These are phyloP conservation scores for Bos indicus DNA, from an alignment of 2,113 vertebrate species.

Conservation along the genomic window DNA sequence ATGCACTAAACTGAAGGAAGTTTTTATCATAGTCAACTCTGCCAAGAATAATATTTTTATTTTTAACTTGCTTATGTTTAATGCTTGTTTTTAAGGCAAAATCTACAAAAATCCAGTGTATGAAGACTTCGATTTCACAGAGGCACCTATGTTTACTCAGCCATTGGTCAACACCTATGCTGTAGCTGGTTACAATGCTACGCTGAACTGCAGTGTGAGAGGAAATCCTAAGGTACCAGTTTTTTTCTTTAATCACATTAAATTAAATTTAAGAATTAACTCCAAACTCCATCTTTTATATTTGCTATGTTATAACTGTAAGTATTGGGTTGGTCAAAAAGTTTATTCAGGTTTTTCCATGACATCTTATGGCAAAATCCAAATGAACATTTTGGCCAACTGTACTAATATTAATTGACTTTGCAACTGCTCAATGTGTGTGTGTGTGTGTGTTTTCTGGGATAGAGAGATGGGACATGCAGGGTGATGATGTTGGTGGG, in stretches of 20 bases:
- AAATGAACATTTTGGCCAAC: not conserved
- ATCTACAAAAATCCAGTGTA: conserved; percentile 92
- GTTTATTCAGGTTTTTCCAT: not conserved
- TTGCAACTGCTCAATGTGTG: not conserved
- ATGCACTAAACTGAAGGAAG: not conserved
- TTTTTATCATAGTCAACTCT: not conserved
- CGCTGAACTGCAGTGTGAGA: conserved; percentile 95
- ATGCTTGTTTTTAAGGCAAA: conserved; percentile 80
- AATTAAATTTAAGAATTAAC: not conserved
- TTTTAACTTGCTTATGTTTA: not conserved
- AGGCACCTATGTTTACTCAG: conserved; percentile 93
- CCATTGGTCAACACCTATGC: conserved; percentile 93
- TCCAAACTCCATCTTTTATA: not conserved
- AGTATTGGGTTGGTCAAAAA: not conserved
- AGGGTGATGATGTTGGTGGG: not conserved
- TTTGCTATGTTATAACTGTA: not conserved
- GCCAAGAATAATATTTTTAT: not conserved
- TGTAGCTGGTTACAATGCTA: conserved; percentile 93
- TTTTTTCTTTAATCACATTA: not conserved
- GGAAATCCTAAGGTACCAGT: conserved; percentile 94
- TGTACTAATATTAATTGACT: not conserved
- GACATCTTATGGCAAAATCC: not conserved
- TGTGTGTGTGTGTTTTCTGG: not conserved
- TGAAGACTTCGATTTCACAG: conserved; percentile 90
- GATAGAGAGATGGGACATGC: too few relatives aligned